Evolutionary conservation across 2,113 vertebrate species (phyloP), one percentile per base, ranked within the genome.

Genomic region (Echinops telfairi): DNA sequence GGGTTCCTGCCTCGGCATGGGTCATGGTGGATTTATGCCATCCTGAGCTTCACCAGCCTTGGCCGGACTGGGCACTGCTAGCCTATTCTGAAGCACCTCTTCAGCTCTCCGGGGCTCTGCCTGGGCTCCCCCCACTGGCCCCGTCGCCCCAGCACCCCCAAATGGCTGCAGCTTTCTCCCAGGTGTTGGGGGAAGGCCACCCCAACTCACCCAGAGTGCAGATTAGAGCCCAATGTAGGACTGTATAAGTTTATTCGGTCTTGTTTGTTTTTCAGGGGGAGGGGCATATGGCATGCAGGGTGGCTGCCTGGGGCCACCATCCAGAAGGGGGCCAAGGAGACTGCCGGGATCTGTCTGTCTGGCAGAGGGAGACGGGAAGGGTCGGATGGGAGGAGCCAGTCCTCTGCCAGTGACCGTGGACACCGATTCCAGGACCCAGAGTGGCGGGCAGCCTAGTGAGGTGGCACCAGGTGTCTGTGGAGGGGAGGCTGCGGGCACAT

Each of bases 401-500:
- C 91, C 43, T 47, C 94, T 81, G 89, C 25, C 93, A 88, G 16
- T 43, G 96, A 95, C 93, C 83, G 90, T 66, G 25, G 47, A 2
- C 86, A 95, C 97, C 96, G 14, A 68, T 27, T 22, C 80, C 53
- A 3, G 38, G 79, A 95, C 57, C 38, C 11, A 16, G 95, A 71
- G 89, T 38, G 84, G 86, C 71, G 95, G 82, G 93, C 22, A 85
- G 95, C 92, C 94, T 88, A 71, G 43, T 10, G 89, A 88, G 92
- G 27, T 76, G 91, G 96, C 92, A 57, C 95, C 94, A 53, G 57
- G 43, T 23, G 31, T 27, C 14, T 0, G 43, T 0, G 43, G 75
- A 25, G 94, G 75, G 23, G 88, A 92, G 71, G 87, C 94, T 85
- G 88, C 38, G 68, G 27, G 84, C 5, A n/a, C 36, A 83, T 99